phyloP scores from a whole-genome alignment of 2,113 vertebrate species.

The Oceanodroma tethys region DNA sequence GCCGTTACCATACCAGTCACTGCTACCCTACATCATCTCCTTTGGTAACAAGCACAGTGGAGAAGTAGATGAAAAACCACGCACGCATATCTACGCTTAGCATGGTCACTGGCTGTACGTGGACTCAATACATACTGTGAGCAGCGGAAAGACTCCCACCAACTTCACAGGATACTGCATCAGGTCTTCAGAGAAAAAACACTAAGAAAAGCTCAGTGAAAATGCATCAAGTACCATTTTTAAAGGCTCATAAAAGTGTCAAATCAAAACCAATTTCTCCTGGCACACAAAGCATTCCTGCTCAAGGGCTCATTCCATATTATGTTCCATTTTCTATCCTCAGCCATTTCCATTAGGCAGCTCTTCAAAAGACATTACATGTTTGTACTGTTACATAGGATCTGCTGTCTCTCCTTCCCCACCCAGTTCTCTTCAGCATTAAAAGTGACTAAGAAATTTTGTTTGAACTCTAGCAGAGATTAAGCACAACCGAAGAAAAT shows the following conservation, averaged over 20 bases:
- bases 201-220: conserved; percentile 28
- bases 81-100: neutral
- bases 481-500: neutral
- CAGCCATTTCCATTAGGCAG: conserved; percentile 50
- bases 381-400: conserved; percentile 38
- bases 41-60: neutral
- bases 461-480: conserved; percentile 19
- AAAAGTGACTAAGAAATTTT: neutral
- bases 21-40: neutral
- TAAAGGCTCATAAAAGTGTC: conserved; percentile 61
- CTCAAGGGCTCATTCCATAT: conserved; percentile 48
- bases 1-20: neutral
- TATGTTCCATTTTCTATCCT: conserved; percentile 55
- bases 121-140: neutral
- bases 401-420: neutral
- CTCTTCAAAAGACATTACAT: conserved; percentile 52
- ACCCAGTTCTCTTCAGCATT: neutral
- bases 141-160: neutral
- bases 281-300: conserved; percentile 44
- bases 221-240: conserved; percentile 27
- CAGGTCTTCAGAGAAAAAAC: conserved; percentile 27
- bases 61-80: conserved; percentile 6
- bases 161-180: neutral
- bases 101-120: neutral
- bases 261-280: conserved; percentile 61